Evolutionary conservation across 2,797 vertebrate genomes (phyloP).

Genomic region (Loris lydekkerianus): DNA sequence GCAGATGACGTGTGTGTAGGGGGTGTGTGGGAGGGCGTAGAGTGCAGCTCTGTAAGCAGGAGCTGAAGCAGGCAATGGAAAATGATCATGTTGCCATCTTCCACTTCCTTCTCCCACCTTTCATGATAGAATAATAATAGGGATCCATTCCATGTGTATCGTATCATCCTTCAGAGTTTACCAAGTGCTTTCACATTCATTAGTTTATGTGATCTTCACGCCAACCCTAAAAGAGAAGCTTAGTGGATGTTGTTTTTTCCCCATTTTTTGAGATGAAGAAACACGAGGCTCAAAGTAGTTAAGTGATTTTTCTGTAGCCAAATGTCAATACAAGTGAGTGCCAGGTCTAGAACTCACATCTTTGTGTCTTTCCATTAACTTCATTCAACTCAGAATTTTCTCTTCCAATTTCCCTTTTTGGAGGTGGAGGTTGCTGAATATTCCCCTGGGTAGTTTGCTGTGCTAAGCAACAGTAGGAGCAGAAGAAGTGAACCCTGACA

Average conservation of each 20-base stretch:
- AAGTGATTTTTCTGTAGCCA: background rate
- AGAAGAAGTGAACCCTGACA: background rate
- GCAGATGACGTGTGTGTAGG: constrained; percentile 72
- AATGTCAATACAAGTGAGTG: constrained; percentile 9
- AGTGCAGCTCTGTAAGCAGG: constrained; percentile 64
- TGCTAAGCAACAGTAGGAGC: background rate
- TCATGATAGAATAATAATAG: constrained; percentile 79
- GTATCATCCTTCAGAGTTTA: constrained; percentile 81
- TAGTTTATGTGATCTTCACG: constrained; percentile 72
- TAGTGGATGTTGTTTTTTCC: background rate
- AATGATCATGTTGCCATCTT: constrained; percentile 67
- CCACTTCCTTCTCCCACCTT: constrained; percentile 73
- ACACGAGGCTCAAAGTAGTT: constrained; percentile 8
- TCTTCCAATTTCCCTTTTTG: background rate
- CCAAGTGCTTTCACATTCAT: constrained; percentile 72
- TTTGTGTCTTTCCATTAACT: constrained; percentile 47
- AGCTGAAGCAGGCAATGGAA: constrained; percentile 64
- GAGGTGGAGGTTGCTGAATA: background rate
- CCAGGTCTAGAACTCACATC: background rate
- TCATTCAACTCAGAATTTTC: background rate
- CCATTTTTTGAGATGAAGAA: constrained; percentile 36
- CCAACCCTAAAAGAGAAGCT: constrained; percentile 48
- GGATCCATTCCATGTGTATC: constrained; percentile 79
- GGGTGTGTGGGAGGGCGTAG: constrained; percentile 74
- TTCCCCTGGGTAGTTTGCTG: background rate